These are phyloP conservation scores for Megaleporinus macrocephalus DNA, from an alignment of 2,113 vertebrate species.

Conservation along the genomic window DNA sequence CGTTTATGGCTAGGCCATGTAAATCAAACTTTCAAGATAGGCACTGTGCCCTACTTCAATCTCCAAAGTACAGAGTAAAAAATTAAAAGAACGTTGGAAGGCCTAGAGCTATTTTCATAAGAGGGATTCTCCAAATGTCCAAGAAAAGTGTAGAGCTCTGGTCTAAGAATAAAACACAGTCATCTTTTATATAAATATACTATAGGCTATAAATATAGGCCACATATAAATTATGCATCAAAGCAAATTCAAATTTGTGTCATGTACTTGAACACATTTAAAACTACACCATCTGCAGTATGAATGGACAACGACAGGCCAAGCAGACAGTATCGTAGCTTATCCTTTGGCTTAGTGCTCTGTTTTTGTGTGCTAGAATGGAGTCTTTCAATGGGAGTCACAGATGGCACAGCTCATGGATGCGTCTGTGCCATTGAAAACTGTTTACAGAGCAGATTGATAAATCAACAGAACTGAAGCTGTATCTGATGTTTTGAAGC, in stretches of 20 bases:
- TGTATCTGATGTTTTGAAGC: neutral
- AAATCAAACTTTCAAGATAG: neutral
- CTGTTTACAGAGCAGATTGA: neutral
- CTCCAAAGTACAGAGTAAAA: too few species aligned
- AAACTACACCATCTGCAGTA: constrained; percentile 17
- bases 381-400: neutral
- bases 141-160: neutral
- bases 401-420: constrained; percentile 8
- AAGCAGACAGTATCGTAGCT: neutral
- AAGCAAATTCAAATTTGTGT: neutral
- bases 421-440: neutral
- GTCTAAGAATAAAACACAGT: neutral
- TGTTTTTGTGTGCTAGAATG: neutral
- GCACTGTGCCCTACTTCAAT: neutral
- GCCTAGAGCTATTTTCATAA: too few species aligned
- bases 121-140: too few species aligned
- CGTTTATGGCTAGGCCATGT: neutral
- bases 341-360: neutral
- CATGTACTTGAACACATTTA: neutral
- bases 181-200: too few species aligned
- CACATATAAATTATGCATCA: constrained; percentile 4
- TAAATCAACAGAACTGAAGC: neutral
- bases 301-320: constrained; percentile 3
- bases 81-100: too few species aligned
- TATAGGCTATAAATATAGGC: neutral